phyloP scores from a whole-genome alignment of 2,797 vertebrate genomes.

The Crypturellus tataupa region DNA sequence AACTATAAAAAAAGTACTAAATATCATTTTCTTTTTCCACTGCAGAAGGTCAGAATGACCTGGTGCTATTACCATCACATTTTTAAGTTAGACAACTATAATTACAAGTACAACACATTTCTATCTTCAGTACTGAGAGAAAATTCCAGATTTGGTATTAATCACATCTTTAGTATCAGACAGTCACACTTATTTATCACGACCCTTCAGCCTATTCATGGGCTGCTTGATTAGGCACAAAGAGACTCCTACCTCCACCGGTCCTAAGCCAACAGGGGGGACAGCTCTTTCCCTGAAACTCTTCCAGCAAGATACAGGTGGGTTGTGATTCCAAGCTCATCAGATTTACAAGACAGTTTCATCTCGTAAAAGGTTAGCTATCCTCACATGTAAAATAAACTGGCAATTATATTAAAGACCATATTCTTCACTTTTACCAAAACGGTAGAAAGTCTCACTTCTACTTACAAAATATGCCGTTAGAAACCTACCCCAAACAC shows the following conservation, averaged over 20 bases:
- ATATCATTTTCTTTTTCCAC: not conserved
- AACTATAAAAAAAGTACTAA: conserved; percentile 44
- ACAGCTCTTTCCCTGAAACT: not conserved
- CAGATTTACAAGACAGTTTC: not conserved
- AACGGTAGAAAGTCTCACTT: not conserved
- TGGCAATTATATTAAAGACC: not conserved
- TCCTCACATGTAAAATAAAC: not conserved
- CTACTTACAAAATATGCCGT: not conserved
- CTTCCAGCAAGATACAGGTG: fast-evolving
- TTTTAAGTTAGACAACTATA: conserved; percentile 14
- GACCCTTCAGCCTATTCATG: not conserved
- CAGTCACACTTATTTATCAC: not conserved
- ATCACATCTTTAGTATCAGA: not conserved
- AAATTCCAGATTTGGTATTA: not conserved
- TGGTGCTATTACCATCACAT: not conserved
- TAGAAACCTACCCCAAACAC: not conserved
- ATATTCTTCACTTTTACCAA: not conserved
- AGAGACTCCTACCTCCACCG: not conserved
- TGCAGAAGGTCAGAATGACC: conserved; percentile 36
- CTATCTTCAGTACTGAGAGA: not conserved
- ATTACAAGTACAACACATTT: conserved; percentile 46
- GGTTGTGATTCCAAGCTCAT: not conserved
- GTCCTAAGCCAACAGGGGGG: not conserved
- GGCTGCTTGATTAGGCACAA: not conserved
- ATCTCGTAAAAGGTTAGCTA: not conserved